These are phyloP conservation scores for Eretmocerus hayati DNA, from an alignment of 2,888 invertebrate genomes.

Conservation along the genomic window DNA sequence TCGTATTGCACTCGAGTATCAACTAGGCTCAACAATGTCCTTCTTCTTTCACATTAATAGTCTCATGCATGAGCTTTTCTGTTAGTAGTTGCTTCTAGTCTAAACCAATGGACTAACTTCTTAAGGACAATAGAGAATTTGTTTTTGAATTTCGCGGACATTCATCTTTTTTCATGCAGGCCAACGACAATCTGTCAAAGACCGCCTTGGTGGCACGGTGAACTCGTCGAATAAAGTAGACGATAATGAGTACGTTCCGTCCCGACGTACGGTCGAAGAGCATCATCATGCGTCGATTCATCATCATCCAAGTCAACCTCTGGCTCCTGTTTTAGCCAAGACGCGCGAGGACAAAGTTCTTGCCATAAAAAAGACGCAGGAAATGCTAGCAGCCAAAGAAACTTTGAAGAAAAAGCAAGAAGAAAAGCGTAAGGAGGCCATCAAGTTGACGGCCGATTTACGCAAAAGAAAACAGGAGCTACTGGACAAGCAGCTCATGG, in stretches of 20 bases:
- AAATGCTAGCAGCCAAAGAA: conserved; percentile 57
- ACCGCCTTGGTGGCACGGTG: conserved; percentile 39
- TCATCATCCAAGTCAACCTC: conserved; percentile 27
- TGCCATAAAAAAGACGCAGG: conserved; percentile 53
- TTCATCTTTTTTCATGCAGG: conserved; percentile 24
- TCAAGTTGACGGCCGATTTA: conserved; percentile 72
- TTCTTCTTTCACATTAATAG: too few relatives aligned
- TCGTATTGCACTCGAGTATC: too few relatives aligned
- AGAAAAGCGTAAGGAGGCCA: conserved; percentile 65
- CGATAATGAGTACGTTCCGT: conserved; percentile 43
- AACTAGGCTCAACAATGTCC: too few relatives aligned
- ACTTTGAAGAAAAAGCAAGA: conserved; percentile 67
- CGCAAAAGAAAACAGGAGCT: conserved; percentile 79
- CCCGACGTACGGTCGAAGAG: conserved; percentile 40
- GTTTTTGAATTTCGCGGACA: too few relatives aligned
- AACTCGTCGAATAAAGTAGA: conserved; percentile 33
- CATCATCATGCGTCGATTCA: conserved; percentile 25
- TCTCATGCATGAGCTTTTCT: too few relatives aligned
- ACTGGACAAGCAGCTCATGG: conserved; percentile 81
- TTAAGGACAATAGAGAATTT: too few relatives aligned
- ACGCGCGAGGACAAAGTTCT: conserved; percentile 42
- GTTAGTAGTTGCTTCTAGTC: too few relatives aligned
- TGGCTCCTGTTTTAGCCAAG: conserved; percentile 28
- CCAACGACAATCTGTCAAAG: conserved; percentile 42
- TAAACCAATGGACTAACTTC: too few relatives aligned